Evolutionary conservation across 2,113 vertebrate genomes (phyloP), one percentile per base, ranked within the genome.

Genomic region (Spea multiplicata): DNA sequence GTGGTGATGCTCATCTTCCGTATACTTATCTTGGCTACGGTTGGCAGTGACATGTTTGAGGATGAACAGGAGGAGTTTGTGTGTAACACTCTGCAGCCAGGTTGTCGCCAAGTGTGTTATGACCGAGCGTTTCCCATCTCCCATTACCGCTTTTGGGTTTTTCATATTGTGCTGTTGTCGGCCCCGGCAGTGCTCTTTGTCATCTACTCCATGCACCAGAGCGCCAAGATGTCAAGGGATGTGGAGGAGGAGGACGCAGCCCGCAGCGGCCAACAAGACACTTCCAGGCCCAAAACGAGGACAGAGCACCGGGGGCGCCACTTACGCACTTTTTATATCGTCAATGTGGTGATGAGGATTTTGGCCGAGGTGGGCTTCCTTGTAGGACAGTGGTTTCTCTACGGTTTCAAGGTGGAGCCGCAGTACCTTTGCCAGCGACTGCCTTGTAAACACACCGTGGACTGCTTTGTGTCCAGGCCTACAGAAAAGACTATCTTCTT

Each of bases 111-210:
- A 75, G 94, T 94, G 8, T 98, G 95, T 86, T 97, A 96, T 53
- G 95, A 96, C 49, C 83, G 87, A 61, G 95, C 95, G 66, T 97
- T 97, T 85, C 96, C 96, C 3, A 93, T 98, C 84, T 98, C 96
- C 66, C 95, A 95, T 88, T 97, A 95, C 87, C 93, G 96, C 83
- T 97, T 98, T 89, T 97, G 96, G 93, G 95, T 97, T 80, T 98
- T 98, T 84, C 96, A 96, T 83, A 91, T 98, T 44, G 93, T 98
- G 10, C 90, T 96, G 61, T 93, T 98, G 9, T 95, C 95, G 0
- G 95, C 94, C 0, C 95, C 96, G 0, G 92, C 95, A 0, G 86
- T 97, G 3, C 85, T 97, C 17, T 98, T 95, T 66, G 89, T 95
- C 84, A 87, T 95, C 87, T 97, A 96, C 3, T 91, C 93, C 4